Conservation (phyloP, 2,113 vertebrate genomes). For the Pterophyllum scalare region DNA sequence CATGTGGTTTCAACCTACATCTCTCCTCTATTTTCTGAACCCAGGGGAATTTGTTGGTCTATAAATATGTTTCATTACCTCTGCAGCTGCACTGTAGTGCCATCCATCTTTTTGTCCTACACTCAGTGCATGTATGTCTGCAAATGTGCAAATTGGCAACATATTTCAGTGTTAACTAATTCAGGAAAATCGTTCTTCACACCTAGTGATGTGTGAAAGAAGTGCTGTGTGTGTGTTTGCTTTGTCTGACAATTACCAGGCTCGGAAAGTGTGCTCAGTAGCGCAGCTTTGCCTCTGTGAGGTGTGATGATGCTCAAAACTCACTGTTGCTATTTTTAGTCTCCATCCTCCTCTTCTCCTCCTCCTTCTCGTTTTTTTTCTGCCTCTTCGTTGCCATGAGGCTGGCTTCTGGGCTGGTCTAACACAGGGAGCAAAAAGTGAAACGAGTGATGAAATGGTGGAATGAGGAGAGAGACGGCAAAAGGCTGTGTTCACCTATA, state of each 20-base stretch:
- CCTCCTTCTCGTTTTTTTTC: neutral
- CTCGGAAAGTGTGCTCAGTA: slow-evolving; percentile 53
- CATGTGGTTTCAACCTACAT: slow-evolving; percentile 45
- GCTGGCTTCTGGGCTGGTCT: slow-evolving; percentile 59
- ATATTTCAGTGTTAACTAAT: slow-evolving; percentile 28
- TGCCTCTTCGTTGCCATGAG: slow-evolving; percentile 70
- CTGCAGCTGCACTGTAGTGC: slow-evolving; percentile 1
- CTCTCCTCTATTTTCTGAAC: slow-evolving; percentile 45
- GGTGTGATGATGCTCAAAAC: slow-evolving; percentile 71
- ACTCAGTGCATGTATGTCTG: neutral
- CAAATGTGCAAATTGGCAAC: neutral
- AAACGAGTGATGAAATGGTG: slow-evolving; percentile 31
- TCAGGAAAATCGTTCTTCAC: slow-evolving; percentile 25
- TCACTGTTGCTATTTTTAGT: slow-evolving; percentile 74
- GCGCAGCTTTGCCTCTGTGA: slow-evolving; percentile 44
- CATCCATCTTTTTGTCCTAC: neutral
- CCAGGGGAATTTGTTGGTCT: slow-evolving; percentile 40
- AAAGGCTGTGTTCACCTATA: neutral
- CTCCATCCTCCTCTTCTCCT: slow-evolving; percentile 22
- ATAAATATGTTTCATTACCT: slow-evolving; percentile 46
- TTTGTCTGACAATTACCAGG: slow-evolving; percentile 9
- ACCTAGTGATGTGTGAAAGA: slow-evolving; percentile 33
- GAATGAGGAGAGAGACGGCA: neutral
- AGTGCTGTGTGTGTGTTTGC: neutral
- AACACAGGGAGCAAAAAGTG: slow-evolving; percentile 49